Percentiles rank a stretch among this genome's conserved stretches.
These are phyloP conservation scores for Gadopsis marmoratus DNA, from an alignment of 2,797 vertebrate genomes.

Conservation along the genomic window DNA sequence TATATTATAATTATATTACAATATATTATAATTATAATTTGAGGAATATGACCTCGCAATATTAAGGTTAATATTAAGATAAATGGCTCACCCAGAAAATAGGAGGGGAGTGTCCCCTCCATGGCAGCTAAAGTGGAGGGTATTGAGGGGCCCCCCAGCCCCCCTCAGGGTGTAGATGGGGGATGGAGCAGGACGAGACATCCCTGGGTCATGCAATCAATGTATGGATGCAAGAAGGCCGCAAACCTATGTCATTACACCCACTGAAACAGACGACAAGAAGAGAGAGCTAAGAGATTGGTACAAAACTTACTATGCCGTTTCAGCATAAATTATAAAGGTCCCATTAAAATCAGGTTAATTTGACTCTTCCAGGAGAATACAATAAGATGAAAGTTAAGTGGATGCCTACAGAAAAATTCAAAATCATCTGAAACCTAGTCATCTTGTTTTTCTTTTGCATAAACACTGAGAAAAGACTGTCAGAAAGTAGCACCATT, in stretches of 20 bases:
- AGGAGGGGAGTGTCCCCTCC: constrained; percentile 82
- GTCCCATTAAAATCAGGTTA: background rate
- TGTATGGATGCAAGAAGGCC: background rate
- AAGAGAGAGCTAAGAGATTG: background rate
- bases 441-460: constrained; percentile 8
- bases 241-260: background rate
- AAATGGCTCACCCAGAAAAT: constrained; percentile 91
- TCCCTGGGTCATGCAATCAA: constrained; percentile 55
- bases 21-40: too few relatives aligned
- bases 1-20: too few relatives aligned
- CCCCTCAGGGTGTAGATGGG: constrained; percentile 94
- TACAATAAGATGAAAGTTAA: background rate
- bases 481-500: constrained; percentile 7
- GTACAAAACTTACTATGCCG: background rate
- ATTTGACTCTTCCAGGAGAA: background rate
- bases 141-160: constrained; percentile 86
- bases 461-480: constrained; percentile 42
- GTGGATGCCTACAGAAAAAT: background rate
- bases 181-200: constrained; percentile 87
- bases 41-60: background rate
- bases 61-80: background rate
- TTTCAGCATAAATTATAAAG: background rate
- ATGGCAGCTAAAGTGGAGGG: constrained; percentile 88
- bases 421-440: background rate
- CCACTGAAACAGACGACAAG: constrained; percentile 43